A percentile compares a stretch with the other conserved stretches of the same genome.
Conservation (phyloP, 2,888 invertebrate genomes). For the Phymatocera aterrima region DNA sequence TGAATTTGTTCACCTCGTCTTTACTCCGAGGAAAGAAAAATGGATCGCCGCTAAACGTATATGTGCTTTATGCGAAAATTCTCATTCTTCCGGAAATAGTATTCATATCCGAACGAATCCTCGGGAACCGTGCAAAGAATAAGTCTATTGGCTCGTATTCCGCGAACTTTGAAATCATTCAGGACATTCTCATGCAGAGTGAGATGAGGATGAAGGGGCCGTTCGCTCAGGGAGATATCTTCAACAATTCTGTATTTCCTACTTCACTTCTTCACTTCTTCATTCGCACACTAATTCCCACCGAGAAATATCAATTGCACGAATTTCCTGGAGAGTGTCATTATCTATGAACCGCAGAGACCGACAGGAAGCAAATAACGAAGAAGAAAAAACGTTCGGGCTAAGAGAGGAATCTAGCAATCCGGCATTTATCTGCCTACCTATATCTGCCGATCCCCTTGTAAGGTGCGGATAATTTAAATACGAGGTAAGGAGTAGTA, state of each 20-base stretch:
- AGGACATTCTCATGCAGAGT: no score
- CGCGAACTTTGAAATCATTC: no score
- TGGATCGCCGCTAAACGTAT: no score
- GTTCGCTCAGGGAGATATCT: background rate
- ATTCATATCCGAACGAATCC: no score
- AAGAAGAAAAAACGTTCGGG: background rate
- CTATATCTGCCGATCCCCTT: no score
- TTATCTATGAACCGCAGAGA: background rate
- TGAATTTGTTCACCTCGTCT: no score
- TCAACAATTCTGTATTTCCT: background rate
- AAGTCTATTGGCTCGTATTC: no score
- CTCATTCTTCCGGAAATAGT: no score
- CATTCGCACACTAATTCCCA: background rate
- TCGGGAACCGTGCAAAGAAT: no score
- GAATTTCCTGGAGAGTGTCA: background rate
- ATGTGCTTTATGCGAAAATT: no score
- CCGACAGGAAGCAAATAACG: background rate
- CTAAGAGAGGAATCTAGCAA: conserved; percentile 17
- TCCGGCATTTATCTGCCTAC: conserved; percentile 31
- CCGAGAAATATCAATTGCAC: background rate
- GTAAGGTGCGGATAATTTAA: conserved; percentile 41
- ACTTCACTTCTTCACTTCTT: background rate
- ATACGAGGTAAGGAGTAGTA: conserved; percentile 18
- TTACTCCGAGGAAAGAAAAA: no score
- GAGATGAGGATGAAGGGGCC: no score